These are phyloP conservation scores for Malurus splendens DNA, from an alignment of 2,797 vertebrate genomes.

Conservation along the genomic window DNA sequence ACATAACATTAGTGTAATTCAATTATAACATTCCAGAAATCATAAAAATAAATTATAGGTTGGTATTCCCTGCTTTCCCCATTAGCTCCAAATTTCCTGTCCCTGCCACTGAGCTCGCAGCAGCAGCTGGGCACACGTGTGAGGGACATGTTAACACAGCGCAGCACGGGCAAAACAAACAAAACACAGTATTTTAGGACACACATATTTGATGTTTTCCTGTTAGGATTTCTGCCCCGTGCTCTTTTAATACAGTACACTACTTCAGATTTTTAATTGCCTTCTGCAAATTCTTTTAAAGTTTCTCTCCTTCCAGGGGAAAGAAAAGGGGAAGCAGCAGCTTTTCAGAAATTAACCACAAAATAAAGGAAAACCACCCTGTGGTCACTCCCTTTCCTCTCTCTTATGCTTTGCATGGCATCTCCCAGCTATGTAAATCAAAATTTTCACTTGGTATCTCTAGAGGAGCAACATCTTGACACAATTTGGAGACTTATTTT, in stretches of 20 bases:
- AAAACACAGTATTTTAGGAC: background rate
- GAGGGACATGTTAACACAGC: background rate
- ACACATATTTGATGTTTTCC: background rate
- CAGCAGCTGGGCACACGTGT: background rate
- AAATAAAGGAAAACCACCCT: background rate
- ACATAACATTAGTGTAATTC: background rate
- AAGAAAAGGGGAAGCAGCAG: background rate
- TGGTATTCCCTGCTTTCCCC: background rate
- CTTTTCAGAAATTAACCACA: constrained; percentile 6
- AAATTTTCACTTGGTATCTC: background rate
- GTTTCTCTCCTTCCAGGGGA: background rate
- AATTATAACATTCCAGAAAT: background rate
- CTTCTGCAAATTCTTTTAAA: background rate
- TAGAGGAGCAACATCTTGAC: background rate
- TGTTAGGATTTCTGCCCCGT: background rate
- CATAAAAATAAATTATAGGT: background rate
- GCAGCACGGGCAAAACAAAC: background rate
- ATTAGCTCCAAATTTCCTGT: background rate
- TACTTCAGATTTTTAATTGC: background rate
- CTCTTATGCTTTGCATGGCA: background rate
- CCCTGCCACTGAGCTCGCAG: background rate
- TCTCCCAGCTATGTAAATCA: constrained; percentile 15
- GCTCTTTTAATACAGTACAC: background rate
- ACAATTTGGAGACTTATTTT: background rate
- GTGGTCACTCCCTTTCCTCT: background rate